Base-by-base conservation (phyloP, 1,140 invertebrate genomes). In the Theocolax elegans region DNA sequence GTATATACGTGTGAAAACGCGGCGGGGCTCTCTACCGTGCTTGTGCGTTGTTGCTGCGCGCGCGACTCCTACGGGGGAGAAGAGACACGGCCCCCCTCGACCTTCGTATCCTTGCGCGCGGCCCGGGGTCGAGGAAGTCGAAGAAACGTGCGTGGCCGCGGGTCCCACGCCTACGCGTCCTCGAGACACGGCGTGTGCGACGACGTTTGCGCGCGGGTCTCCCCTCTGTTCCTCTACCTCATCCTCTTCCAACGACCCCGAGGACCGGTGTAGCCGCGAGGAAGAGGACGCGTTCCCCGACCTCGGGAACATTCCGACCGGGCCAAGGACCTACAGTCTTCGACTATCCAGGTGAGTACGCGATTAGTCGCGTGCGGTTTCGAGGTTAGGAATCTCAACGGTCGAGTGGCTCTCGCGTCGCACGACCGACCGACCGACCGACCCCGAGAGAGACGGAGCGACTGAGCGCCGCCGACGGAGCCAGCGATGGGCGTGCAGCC, bases 61-160 rank as follows among this genome's bases (percentile, higher is more conserved):
- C 73, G 74, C 66, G 74, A n/a, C n/a, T n/a, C n/a, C n/a, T 73
- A 75, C 76, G 74, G 76, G 62, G 31, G 64, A 29, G 23, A 42
- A 38, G 25, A 23, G 71, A 42, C 42, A 46, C 48, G 17, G 35
- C 38, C 17, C 46, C 46, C 21, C 48, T 62, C 31, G 19, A 49
- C 48, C 44, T 19, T 9, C 19, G 63, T 49, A 58, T 65, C 53
- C 46, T 31, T 29, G 27, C 44, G n/a, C 59, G 59, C 7, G 46
- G n/a, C n/a, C n/a, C n/a, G n/a, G n/a, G n/a, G n/a, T n/a, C n/a
- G n/a, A n/a, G n/a, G n/a, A n/a, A n/a, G n/a, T n/a, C n/a, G n/a
- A n/a, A n/a, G 21, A 64, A 49, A 46, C 23, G 58, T 29, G 58
- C n/a, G 3, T n/a, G 17, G 46, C 12, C 12, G 38, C 38, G 35